phyloP scores from a whole-genome alignment of 2,888 invertebrate genomes.

The Mythimna albipuncta region DNA sequence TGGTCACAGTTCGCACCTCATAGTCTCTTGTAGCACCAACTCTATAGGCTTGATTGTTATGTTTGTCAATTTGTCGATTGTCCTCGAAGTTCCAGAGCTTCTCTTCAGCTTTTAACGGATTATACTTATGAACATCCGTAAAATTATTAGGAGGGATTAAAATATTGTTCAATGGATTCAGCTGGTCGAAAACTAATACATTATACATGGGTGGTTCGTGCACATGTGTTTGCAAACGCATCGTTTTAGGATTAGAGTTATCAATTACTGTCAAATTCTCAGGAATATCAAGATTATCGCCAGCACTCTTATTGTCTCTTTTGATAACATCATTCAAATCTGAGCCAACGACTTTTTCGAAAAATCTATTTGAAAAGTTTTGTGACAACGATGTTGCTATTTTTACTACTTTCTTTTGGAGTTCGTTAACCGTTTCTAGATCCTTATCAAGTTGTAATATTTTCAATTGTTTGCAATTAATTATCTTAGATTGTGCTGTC shows the following conservation, averaged over 20 bases:
- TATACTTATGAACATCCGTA: neutral
- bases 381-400: slow-evolving; percentile 49
- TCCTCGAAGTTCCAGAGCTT: neutral
- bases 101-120: neutral
- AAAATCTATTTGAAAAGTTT: slow-evolving; percentile 58
- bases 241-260: neutral
- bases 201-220: neutral
- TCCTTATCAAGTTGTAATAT: slow-evolving; percentile 44
- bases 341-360: slow-evolving; percentile 60
- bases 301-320: slow-evolving; percentile 68
- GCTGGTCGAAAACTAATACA: slow-evolving; percentile 79
- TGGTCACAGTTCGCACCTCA: slow-evolving; percentile 48
- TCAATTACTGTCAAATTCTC: slow-evolving; percentile 31
- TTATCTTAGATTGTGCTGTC: neutral
- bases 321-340: slow-evolving; percentile 49
- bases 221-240: neutral
- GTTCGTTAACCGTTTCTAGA: slow-evolving; percentile 25
- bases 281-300: slow-evolving; percentile 78
- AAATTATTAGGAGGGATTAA: slow-evolving; percentile 32
- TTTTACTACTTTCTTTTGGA: slow-evolving; percentile 60
- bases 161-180: slow-evolving; percentile 84
- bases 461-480: neutral
- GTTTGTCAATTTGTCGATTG: slow-evolving; percentile 1
- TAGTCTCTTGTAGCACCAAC: slow-evolving; percentile 18
- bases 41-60: neutral